Evolutionary conservation across 2,888 invertebrate species (phyloP), one percentile per base, ranked within the genome.

Genomic region (Pelosia muscerda): DNA sequence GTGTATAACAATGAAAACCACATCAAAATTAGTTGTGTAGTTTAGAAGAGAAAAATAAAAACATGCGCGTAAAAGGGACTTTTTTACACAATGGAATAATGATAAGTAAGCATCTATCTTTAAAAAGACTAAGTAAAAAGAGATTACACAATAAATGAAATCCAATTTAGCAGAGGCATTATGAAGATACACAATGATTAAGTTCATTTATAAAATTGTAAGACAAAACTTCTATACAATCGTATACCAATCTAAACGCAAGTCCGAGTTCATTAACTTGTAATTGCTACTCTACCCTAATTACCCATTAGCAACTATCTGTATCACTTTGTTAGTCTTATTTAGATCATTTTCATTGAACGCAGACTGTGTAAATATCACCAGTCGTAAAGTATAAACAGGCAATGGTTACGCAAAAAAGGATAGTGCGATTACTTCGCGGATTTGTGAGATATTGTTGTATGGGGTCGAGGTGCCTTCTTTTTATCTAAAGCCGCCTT

Each of bases 401-500:
- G 2, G 58, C 60, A 66, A 73, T 72, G 63, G 42, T 60, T 65
- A 23, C 38, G n/a, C 13, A 49, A 57, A 66, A 61, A 13, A 0
- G 9, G 6, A 0, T 13, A 22, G 23, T 19, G 38, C 10, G 28
- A 28, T 57, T 10, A 1, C 25, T 38, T 67, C 59, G 58, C 23
- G 23, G 34, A 34, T 26, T 6, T 42, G 31, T 55, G 11, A 15
- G 10, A 8, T 31, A 31, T 38, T 13, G 22, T 10, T 10, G 79
- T 82, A 71, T 60, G 55, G 73, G 61, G 66, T 60, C 25, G 31
- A 79, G 76, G 84, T 83, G 81, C 84, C 84, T 78, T 63, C 78
- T 86, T 86, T 87, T 87, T 85, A 79, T 81, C 72, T 61, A 61
- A 69, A 72, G 68, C 71, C 73, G 72, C 72, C 75, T 73, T 77